These are phyloP conservation scores for Ochotona curzoniae DNA, from an alignment of 2,113 vertebrate species.

Conservation along the genomic window DNA sequence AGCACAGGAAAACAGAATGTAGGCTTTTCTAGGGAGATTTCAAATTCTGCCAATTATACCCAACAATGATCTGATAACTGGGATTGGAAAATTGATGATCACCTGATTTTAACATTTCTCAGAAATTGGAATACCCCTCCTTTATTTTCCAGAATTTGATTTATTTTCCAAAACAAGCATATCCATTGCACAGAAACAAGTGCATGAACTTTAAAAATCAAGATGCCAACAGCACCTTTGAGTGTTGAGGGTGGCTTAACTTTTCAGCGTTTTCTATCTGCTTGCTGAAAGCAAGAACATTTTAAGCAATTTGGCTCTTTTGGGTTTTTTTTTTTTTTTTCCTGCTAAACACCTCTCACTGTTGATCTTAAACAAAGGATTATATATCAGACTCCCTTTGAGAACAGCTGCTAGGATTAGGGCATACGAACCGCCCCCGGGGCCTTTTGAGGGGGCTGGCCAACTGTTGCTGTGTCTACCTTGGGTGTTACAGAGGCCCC, in stretches of 20 bases:
- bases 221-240: not conserved
- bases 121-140: constrained; percentile 3
- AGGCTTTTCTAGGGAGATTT: not conserved
- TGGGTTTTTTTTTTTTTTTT: too few relatives aligned
- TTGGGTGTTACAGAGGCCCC: constrained; percentile 50
- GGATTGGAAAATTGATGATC: not conserved
- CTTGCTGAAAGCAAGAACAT: constrained; percentile 25
- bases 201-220: not conserved
- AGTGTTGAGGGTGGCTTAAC: not conserved
- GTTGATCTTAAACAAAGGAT: constrained; percentile 59
- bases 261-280: constrained; percentile 50
- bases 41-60: not conserved
- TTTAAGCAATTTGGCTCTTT: constrained; percentile 60
- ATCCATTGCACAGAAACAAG: not conserved
- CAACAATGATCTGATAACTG: not conserved
- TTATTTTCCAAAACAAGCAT: constrained; percentile 3
- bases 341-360: constrained; percentile 47
- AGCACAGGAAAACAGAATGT: not conserved
- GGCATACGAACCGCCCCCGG: constrained; percentile 54
- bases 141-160: not conserved
- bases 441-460: constrained; percentile 65
- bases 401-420: constrained; percentile 72
- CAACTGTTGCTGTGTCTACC: constrained; percentile 55
- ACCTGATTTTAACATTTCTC: constrained; percentile 40
- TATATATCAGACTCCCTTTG: constrained; percentile 61